Percentiles rank a stretch among this genome's conserved stretches.
phyloP scores from a whole-genome alignment of 2,888 invertebrate genomes.

The Apantesis nais region DNA sequence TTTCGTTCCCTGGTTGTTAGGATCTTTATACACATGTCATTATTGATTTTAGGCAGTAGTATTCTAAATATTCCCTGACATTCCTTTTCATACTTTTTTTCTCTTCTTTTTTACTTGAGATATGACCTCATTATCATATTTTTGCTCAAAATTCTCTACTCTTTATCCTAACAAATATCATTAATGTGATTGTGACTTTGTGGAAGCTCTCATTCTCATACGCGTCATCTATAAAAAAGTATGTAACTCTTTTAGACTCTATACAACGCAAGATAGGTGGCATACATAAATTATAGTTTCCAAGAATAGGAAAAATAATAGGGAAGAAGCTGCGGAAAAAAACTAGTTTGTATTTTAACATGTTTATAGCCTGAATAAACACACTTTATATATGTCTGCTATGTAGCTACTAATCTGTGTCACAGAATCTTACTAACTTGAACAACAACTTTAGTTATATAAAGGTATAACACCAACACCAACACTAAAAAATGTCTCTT shows the following conservation, averaged over 20 bases:
- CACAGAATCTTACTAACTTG: background rate
- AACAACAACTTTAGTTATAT: too few species aligned
- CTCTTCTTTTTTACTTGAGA: conserved; percentile 3
- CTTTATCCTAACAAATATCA: background rate
- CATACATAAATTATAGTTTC: too few species aligned
- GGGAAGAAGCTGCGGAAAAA: background rate
- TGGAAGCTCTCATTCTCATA: background rate
- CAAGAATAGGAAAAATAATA: background rate
- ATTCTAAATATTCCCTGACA: conserved; percentile 22
- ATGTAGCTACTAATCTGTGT: background rate
- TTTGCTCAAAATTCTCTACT: background rate
- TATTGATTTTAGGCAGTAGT: conserved; percentile 13
- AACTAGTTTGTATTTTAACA: background rate
- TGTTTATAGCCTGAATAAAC: background rate
- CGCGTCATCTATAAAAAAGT: too few species aligned
- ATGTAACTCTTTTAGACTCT: too few species aligned
- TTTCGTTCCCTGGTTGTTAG: conserved; percentile 31
- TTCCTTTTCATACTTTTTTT: conserved; percentile 17
- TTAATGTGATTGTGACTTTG: background rate
- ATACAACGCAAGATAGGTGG: too few species aligned
- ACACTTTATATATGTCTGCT: background rate
- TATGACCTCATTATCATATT: background rate
- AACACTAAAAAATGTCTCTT: too few species aligned
- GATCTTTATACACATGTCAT: conserved; percentile 28
- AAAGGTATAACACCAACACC: too few species aligned